Evolutionary conservation across 2,888 invertebrate genomes (phyloP), one percentile per base, ranked within the genome.

Genomic region (Tetanocera ferruginea): DNA sequence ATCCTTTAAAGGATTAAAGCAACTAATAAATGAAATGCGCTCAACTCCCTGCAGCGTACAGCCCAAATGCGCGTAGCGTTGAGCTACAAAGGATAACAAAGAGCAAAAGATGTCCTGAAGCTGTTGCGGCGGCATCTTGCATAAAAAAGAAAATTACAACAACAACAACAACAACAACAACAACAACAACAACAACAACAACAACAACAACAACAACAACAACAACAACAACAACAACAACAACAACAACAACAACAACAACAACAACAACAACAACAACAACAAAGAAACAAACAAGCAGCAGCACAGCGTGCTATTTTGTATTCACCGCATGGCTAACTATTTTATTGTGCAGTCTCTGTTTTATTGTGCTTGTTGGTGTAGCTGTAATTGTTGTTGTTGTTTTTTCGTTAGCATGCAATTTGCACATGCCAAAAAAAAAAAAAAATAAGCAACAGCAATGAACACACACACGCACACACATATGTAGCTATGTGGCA

Each of bases 131-230:
- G 23, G 51, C 69, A 69, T 69, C 64, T 69, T 52, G 31, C 28
- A 64, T 34, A 70, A 57, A 71, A 64, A 51, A 49, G 76, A 70
- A 71, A 79, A 76, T 72, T 64, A 70, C 60, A 5, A 55, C 25
- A 55, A 76, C 37, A 67, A 64, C 64, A 51, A 55, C 3, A 49
- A 49, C 55, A 73, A 57, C 25, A 66, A 37, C 64, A 67, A 64
- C 64, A 51, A 55, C 3, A 49, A 49, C 55, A 73, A 57, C 25
- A 66, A 70, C 60, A 5, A 55, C 25, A 55, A 76, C 37, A 67
- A 64, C 64, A 51, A 55, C 3, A 49, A 49, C 55, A 73, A 57
- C 25, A 66, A 37, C 64, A n/a, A 70, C 60, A 5, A 55, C 25
- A 55, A 76, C 37, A 67, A 64, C 64, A 51, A 55, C 3, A 49